Evolutionary conservation across 2,113 vertebrate genomes (phyloP).

Genomic region (Hipposideros armiger): DNA sequence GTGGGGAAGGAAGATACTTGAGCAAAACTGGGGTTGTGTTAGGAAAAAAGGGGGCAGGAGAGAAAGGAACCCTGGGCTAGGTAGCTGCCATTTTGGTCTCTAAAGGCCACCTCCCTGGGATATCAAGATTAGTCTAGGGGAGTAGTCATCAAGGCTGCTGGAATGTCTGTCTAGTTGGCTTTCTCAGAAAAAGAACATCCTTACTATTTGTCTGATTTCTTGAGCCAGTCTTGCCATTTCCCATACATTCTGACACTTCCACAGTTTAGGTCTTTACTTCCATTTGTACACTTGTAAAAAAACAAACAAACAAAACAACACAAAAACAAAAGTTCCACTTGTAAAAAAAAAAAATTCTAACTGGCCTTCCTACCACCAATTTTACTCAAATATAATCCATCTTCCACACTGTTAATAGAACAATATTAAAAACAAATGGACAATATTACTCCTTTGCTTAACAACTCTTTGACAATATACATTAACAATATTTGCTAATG

Average conservation of each 20-base stretch:
- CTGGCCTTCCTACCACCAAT: neutral
- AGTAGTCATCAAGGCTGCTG: neutral
- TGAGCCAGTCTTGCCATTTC: neutral
- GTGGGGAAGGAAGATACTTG: neutral
- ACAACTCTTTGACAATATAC: neutral
- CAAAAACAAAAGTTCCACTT: too few species aligned
- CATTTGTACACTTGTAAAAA: neutral
- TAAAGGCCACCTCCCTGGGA: neutral
- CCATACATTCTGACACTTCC: neutral
- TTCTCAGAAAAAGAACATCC: neutral
- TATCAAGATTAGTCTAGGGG: neutral
- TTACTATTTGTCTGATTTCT: neutral
- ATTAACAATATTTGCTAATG: neutral
- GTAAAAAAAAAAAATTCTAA: neutral
- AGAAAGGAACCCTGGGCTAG: neutral
- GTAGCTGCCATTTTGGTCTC: neutral
- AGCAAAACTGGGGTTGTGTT: neutral
- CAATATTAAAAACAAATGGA: slow-evolving; percentile 1
- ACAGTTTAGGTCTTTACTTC: slow-evolving; percentile 7
- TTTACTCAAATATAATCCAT: neutral
- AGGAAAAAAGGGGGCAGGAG: neutral
- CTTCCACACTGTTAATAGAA: neutral
- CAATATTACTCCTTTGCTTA: neutral
- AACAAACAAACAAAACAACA: too few species aligned
- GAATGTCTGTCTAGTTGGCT: neutral